Evolutionary conservation across 2,113 vertebrate species (phyloP), one percentile per base, ranked within the genome.

Genomic region (Ahaetulla prasina): DNA sequence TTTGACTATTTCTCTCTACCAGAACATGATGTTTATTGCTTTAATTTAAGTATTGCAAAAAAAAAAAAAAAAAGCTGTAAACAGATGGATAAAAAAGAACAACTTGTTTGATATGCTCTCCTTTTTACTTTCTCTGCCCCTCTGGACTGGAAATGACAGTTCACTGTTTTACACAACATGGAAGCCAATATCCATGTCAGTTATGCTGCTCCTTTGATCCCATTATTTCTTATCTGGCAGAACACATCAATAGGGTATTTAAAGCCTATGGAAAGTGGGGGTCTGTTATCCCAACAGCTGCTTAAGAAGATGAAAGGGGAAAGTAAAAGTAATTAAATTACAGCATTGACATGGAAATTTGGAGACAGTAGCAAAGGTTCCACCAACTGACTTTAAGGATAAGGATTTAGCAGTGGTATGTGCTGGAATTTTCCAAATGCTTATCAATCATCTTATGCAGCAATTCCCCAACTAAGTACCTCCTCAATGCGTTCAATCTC

Each of bases 21-120:
- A 57, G 52, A 53, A 53, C 52, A 53, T 54, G 54, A 25, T 39
- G 74, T 52, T 22, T 92, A 84, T 30, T 92, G 55, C 88, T 55
- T 92, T 91, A 92, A 93, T 88, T 45, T 68, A 85, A 92, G 27
- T 87, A 89, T 85, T 91, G 50, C 89, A 92, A 2, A 91, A 93
- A 90, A 55, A 63, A n/a, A n/a, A n/a, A n/a, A n/a, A n/a, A n/a
- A 27, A 0, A 55, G 60, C 60, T 57, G 18, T 90, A 91, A 30
- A 25, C 12, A 74, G 18, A 53, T 27, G 4, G 23, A 25, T 23
- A 14, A 14, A 84, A 90, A 84, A 27, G 47, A 84, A 53, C 4
- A 7, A 5, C 22, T 53, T 23, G 47, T 90, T 8, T 74, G n/a
- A 10, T 80, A 20, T 6, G 23, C 2, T 1, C 5, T 20, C 85